Evolutionary conservation across 2,888 invertebrate genomes (phyloP).

Genomic region (Sarcophaga subvicina): DNA sequence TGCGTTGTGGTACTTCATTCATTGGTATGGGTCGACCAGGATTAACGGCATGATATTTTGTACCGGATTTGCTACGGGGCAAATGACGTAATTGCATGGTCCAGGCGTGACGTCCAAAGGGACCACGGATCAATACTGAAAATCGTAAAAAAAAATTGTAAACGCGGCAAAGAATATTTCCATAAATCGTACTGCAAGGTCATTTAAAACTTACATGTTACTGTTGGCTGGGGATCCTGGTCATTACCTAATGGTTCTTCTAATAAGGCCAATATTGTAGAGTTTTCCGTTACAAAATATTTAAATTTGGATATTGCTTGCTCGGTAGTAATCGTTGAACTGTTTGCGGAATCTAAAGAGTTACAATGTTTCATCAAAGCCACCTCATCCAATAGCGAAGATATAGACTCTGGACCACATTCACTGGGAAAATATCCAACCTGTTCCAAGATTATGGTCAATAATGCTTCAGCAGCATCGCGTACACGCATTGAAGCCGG

Average conservation of each 20-base stretch:
- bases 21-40: slow-evolving; percentile 89
- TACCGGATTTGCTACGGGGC: slow-evolving; percentile 90
- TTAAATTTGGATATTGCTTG: slow-evolving; percentile 88
- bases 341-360: slow-evolving; percentile 81
- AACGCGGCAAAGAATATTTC: too few relatives aligned
- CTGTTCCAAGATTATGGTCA: slow-evolving; percentile 95
- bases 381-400: slow-evolving; percentile 94
- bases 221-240: slow-evolving; percentile 96
- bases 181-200: too few relatives aligned
- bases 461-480: slow-evolving; percentile 97
- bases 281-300: slow-evolving; percentile 96
- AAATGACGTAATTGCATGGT: slow-evolving; percentile 93
- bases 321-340: slow-evolving; percentile 78
- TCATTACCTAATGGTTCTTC: slow-evolving; percentile 97
- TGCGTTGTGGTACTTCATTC: slow-evolving; percentile 85
- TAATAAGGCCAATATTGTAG: slow-evolving; percentile 92
- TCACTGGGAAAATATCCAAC: slow-evolving; percentile 93
- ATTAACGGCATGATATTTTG: slow-evolving; percentile 83
- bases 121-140: slow-evolving; percentile 92
- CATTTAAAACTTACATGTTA: slow-evolving; percentile 83
- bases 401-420: slow-evolving; percentile 91
- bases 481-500: slow-evolving; percentile 98
- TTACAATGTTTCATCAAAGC: slow-evolving; percentile 90
- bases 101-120: slow-evolving; percentile 98
- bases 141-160: neutral